Base-by-base conservation (phyloP, 2,113 vertebrate species). In the Cyrtonyx montezumae region DNA sequence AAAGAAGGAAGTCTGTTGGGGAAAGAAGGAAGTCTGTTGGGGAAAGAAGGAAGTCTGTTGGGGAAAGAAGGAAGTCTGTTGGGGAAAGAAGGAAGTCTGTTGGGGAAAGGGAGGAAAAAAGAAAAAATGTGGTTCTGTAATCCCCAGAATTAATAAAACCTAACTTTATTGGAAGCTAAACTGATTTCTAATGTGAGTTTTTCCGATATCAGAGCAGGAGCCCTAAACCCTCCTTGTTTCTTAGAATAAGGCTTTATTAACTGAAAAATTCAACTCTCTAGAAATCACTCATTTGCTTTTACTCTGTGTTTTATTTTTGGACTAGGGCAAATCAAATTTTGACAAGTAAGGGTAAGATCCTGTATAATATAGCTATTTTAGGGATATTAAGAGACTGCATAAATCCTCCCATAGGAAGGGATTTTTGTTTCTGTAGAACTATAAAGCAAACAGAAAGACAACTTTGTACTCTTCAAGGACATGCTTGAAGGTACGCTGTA, bases 201-300 rank as follows among this genome's bases (percentile, higher is more conserved):
- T n/a, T 87, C 68, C 81, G 40, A 87, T 68, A 81, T 84, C 40
- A 69, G 65, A 80, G 12, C 32, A 32, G 37, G 23, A 81, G 28
- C 70, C 83, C 73, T 84, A 74, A 92, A 68, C 22, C 46, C 81
- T 4, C 13, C 34, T 34, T 19, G 28, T 62, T 68, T 86, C 51
- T 77, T 48, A 93, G 83, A 83, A 82, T 91, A 75, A 84, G 71
- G 91, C 22, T 70, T 90, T 83, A 77, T 93, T 63, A 91, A 93
- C 80, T 95, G 85, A 55, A 96, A 79, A 95, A 96, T 55, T 85
- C 93, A 91, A 94, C 91, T 92, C 76, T 96, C 65, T 84, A 71
- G 51, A 93, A 97, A 77, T 73, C 67, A 85, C 37, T 94, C 84
- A 61, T 90, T 96, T 97, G 81, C 84, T 91, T 93, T 95, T 81